Conservation (phyloP, 2,113 vertebrate species). For the Phocoena sinus region DNA sequence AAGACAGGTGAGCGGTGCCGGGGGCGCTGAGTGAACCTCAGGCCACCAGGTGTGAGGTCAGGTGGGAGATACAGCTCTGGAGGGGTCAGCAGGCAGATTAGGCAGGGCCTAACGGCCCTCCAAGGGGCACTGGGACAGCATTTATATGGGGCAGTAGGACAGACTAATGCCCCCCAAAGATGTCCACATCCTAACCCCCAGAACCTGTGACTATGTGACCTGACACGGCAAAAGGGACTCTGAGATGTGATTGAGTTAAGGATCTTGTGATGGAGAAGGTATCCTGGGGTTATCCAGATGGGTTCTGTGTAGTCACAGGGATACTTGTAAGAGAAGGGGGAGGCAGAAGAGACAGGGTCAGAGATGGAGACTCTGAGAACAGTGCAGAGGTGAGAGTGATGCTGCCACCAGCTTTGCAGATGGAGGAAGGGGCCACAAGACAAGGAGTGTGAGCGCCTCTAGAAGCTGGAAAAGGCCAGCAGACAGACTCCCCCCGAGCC, state of each 20-base stretch:
- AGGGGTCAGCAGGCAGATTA: not conserved
- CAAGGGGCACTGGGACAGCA: not conserved
- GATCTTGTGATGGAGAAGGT: not conserved
- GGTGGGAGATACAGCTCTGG: not conserved
- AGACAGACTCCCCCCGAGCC: too few species aligned
- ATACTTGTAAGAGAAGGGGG: not conserved
- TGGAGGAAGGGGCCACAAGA: too few species aligned
- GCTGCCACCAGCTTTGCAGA: not conserved
- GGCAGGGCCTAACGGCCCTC: not conserved
- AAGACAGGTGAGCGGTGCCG: not conserved
- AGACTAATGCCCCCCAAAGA: not conserved
- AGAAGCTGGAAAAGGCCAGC: not conserved
- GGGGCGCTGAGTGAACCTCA: not conserved
- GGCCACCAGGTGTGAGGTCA: not conserved
- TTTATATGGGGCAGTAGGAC: not conserved
- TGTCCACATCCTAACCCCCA: too few species aligned
- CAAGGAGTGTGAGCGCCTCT: not conserved
- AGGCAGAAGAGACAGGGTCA: not conserved
- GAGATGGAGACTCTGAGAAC: not conserved
- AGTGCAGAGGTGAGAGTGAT: accelerated
- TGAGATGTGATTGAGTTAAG: not conserved
- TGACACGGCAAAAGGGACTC: not conserved
- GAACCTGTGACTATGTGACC: not conserved
- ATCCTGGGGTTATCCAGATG: too few species aligned
- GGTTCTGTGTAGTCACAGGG: not conserved